Conservation (phyloP, 23 tunicate genomes). For the Corella eumyota region DNA sequence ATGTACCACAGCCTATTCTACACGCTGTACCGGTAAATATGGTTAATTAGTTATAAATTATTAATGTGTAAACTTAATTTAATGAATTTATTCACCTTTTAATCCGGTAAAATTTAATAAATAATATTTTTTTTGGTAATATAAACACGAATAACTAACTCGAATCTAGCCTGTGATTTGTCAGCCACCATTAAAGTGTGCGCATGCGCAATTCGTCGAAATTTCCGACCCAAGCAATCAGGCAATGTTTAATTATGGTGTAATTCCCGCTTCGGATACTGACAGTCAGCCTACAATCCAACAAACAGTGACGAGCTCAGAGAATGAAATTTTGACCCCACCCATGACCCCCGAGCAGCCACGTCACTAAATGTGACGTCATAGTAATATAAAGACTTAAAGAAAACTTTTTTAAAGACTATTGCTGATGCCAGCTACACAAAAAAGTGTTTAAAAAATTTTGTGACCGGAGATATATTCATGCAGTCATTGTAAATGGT, state of each 20-base stretch:
- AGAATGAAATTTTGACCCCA: conserved; percentile 41
- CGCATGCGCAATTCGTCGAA: conserved; percentile 42
- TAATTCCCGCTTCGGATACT: conserved; percentile 9
- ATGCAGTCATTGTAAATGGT: too few relatives aligned
- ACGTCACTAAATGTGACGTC: not conserved
- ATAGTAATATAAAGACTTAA: not conserved
- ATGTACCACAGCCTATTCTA: too few relatives aligned
- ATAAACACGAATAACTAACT: not conserved
- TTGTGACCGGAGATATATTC: too few relatives aligned
- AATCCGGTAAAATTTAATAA: too few relatives aligned
- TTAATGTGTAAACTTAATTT: not conserved
- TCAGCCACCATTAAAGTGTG: conserved; percentile 24
- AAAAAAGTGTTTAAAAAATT: too few relatives aligned
- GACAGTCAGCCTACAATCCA: conserved; percentile 19
- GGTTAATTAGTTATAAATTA: not conserved
- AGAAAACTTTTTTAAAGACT: not conserved
- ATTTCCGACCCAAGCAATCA: conserved; percentile 2
- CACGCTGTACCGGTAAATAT: conserved; percentile 8
- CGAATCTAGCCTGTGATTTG: conserved; percentile 8
- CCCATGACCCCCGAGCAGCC: conserved; percentile 59
- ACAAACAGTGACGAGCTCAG: conserved; percentile 40
- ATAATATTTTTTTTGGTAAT: not conserved
- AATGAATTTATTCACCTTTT: not conserved
- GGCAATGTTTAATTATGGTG: conserved; percentile 13
- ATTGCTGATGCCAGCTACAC: too few relatives aligned